Percentiles rank a stretch among this genome's conserved stretches.
Evolutionary conservation across 2,797 vertebrate species (phyloP).

Genomic region (Picus viridis): DNA sequence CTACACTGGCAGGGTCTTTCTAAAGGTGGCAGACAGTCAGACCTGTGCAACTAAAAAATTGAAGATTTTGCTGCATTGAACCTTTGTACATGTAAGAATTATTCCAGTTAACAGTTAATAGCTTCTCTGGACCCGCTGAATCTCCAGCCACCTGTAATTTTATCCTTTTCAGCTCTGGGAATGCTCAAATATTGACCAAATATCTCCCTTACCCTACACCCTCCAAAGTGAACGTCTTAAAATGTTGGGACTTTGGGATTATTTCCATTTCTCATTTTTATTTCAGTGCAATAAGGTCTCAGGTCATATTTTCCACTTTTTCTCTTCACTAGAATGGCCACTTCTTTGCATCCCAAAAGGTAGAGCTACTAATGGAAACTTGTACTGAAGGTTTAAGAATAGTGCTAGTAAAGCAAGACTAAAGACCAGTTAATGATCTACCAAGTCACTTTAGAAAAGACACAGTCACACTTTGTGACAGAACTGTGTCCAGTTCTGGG

Average conservation of each 20-base stretch:
- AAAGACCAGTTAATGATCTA: constrained; percentile 25
- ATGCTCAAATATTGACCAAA: not conserved
- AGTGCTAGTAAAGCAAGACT: not conserved
- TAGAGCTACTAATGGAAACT: not conserved
- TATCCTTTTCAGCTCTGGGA: not conserved
- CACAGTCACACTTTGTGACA: not conserved
- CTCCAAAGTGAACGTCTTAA: not conserved
- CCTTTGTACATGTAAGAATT: not conserved
- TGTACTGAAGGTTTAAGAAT: not conserved
- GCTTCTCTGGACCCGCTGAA: not conserved
- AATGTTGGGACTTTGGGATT: not conserved
- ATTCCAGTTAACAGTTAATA: not conserved
- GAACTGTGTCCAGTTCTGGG: not conserved
- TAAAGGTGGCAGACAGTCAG: not conserved
- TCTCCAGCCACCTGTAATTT: not conserved
- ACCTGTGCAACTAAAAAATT: not conserved
- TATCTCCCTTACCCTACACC: not conserved
- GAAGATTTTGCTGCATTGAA: not conserved
- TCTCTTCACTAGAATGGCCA: not conserved
- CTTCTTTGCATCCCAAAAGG: not conserved
- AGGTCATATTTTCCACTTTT: not conserved
- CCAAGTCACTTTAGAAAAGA: constrained; percentile 6
- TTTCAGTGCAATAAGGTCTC: not conserved
- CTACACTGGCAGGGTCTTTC: not conserved
- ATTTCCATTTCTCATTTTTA: not conserved